Evolutionary conservation across 2,797 vertebrate genomes (phyloP).

Genomic region (Argyrosomus regius): DNA sequence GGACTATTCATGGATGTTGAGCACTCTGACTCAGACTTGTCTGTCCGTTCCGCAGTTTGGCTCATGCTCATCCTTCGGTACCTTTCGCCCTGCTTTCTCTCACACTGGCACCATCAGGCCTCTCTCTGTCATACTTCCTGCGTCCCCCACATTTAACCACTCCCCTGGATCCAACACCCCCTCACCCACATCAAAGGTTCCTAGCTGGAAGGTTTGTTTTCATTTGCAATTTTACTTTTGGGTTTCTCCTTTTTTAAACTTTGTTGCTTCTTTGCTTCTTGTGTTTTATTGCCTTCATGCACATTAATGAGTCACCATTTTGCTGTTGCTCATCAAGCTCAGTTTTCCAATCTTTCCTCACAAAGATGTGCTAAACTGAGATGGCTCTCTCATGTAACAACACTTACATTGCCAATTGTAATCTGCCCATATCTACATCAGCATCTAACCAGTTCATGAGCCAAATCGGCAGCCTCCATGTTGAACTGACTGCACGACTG

Average conservation of each 20-base stretch:
- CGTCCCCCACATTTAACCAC: conserved; percentile 96
- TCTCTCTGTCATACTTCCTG: conserved; percentile 91
- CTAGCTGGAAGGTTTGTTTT: conserved; percentile 99
- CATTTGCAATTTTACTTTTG: conserved; percentile 83
- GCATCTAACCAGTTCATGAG: conserved; percentile 65
- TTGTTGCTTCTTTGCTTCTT: conserved; percentile 72
- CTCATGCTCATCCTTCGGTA: conserved; percentile 97
- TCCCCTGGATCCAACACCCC: conserved; percentile 98
- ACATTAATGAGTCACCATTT: conserved; percentile 51
- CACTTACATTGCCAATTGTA: conserved; percentile 28
- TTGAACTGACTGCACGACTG: conserved; percentile 39
- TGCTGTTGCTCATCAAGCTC: conserved; percentile 58
- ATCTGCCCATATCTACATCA: conserved; percentile 35
- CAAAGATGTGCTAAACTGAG: conserved; percentile 64
- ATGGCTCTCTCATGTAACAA: conserved; percentile 40
- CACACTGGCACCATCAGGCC: conserved; percentile 96
- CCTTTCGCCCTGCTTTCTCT: conserved; percentile 96
- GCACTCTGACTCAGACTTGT: conserved; percentile 81
- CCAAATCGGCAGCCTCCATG: conserved; percentile 50
- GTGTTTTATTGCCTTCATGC: conserved; percentile 57
- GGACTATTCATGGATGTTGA: conserved; percentile 56
- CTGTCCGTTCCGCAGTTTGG: conserved; percentile 90
- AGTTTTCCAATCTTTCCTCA: conserved; percentile 61
- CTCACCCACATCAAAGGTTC: conserved; percentile 98
- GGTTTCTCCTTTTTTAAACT: conserved; percentile 52